Evolutionary conservation across 2,888 invertebrate species (phyloP).

Genomic region (Brachypalpus laphriformis): DNA sequence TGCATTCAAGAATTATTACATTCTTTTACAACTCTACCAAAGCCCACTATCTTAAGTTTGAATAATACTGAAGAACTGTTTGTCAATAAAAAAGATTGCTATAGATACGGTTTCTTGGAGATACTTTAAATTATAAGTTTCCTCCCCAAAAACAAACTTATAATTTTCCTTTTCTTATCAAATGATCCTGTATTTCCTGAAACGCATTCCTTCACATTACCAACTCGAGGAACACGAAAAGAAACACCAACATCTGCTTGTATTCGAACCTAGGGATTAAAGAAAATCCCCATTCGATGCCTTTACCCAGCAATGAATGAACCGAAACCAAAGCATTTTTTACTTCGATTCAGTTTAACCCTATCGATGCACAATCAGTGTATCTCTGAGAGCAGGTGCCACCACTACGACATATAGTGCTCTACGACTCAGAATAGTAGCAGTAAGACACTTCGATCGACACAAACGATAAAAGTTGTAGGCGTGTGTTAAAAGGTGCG

Average conservation of each 20-base stretch:
- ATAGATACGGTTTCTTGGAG: too few relatives aligned
- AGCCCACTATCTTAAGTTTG: too few relatives aligned
- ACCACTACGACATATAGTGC: conserved; percentile 47
- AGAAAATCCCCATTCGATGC: conserved; percentile 49
- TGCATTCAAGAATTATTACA: too few relatives aligned
- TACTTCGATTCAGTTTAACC: conserved; percentile 60
- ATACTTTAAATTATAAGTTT: not conserved
- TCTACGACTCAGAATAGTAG: conserved; percentile 37
- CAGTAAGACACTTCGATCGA: conserved; percentile 53
- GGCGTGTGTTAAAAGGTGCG: conserved; percentile 65
- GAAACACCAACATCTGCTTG: conserved; percentile 40
- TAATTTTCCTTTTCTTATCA: not conserved
- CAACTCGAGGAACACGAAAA: not conserved
- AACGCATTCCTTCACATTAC: conserved; percentile 22
- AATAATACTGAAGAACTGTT: too few relatives aligned
- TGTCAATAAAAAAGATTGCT: too few relatives aligned
- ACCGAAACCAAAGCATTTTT: conserved; percentile 44
- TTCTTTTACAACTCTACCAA: too few relatives aligned
- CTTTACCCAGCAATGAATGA: conserved; percentile 40
- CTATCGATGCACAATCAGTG: conserved; percentile 71
- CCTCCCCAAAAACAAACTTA: not conserved
- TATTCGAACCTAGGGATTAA: conserved; percentile 43
- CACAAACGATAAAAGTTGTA: conserved; percentile 64
- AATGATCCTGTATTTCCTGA: conserved; percentile 26
- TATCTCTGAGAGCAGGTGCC: conserved; percentile 58